phyloP scores from a whole-genome alignment of 2,797 vertebrate genomes.

The Channallabes apus region DNA sequence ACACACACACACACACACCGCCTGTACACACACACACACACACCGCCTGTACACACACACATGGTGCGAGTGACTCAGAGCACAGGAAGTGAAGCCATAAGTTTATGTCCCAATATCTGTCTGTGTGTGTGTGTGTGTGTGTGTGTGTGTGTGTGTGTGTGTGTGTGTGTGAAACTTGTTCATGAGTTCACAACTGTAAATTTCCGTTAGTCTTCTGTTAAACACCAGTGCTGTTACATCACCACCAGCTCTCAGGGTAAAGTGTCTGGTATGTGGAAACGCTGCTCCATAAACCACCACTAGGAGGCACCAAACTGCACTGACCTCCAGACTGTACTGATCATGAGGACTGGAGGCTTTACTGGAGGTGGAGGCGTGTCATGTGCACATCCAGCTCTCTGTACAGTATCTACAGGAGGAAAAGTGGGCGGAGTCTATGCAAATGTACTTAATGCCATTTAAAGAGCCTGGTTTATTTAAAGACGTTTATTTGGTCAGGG shows the following conservation, averaged over 20 bases:
- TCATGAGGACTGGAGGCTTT: not conserved
- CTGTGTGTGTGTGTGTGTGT: not conserved
- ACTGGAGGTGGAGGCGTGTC: not conserved
- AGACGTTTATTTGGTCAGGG: not conserved
- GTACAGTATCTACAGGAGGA: not conserved
- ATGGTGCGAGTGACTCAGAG: not conserved
- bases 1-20: no score
- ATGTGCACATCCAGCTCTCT: not conserved
- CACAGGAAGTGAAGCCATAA: not conserved
- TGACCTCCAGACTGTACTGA: not conserved
- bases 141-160: not conserved
- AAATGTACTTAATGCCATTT: not conserved
- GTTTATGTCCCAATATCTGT: not conserved
- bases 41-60: not conserved
- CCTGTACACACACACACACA: no score
- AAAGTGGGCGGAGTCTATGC: not conserved
- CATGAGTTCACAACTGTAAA: not conserved
- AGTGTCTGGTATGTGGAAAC: not conserved
- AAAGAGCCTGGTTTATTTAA: not conserved
- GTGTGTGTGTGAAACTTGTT: not conserved
- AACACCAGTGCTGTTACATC: no score
- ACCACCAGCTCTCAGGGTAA: not conserved
- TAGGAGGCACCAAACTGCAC: not conserved
- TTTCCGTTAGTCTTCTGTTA: not conserved
- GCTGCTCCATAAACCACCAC: not conserved